Evolutionary conservation across 2,888 invertebrate genomes (phyloP).

Genomic region (Calameuta pallipes): DNA sequence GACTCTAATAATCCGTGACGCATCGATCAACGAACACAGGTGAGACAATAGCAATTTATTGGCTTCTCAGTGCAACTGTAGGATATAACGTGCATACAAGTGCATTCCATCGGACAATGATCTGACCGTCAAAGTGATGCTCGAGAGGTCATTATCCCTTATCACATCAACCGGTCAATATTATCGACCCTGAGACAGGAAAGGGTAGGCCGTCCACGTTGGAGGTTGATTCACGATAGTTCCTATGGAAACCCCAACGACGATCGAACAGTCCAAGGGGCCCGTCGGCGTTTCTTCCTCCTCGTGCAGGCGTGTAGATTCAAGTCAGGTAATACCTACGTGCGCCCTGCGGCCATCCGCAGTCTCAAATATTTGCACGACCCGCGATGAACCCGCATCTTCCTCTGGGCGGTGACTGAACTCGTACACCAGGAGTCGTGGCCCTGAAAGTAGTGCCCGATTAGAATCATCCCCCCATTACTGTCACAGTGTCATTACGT

Average conservation of each 20-base stretch:
- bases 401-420: constrained; percentile 15
- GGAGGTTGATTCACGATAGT: constrained; percentile 49
- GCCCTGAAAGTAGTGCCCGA: background rate
- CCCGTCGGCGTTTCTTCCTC: constrained; percentile 29
- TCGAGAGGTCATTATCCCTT: constrained; percentile 60
- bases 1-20: too few species aligned
- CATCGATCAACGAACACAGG: too few species aligned
- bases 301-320: constrained; percentile 28
- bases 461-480: background rate
- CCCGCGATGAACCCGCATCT: constrained; percentile 28
- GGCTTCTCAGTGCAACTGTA: too few species aligned
- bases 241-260: constrained; percentile 54
- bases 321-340: constrained; percentile 22
- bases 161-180: constrained; percentile 43
- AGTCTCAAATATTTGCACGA: constrained; percentile 46
- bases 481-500: too few species aligned
- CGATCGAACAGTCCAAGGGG: constrained; percentile 51
- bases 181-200: constrained; percentile 51
- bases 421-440: background rate
- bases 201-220: constrained; percentile 10
- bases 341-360: constrained; percentile 27
- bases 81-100: too few species aligned
- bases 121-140: constrained; percentile 10
- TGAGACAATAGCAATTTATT: too few species aligned
- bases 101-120: constrained; percentile 4